These are phyloP conservation scores for Ditylenchus weischeri DNA, from an alignment of 2,888 invertebrate species.

Conservation along the genomic window DNA sequence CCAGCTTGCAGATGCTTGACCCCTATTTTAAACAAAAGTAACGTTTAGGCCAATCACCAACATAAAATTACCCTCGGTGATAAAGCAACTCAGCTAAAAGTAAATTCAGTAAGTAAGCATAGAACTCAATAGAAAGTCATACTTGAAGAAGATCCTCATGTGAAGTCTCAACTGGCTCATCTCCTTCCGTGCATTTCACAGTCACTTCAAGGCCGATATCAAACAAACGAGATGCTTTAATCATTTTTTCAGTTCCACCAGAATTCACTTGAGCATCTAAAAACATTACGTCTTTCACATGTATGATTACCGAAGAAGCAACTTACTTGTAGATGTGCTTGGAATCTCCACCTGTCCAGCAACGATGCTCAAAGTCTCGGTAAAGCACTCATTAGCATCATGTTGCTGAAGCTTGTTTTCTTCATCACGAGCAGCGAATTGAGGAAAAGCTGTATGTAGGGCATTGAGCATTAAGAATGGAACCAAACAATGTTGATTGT, in stretches of 20 bases:
- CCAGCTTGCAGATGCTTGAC: conserved; percentile 94
- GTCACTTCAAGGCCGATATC: too few species aligned
- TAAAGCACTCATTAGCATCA: conserved; percentile 98
- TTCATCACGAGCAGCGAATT: conserved; percentile 83
- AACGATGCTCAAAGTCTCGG: conserved; percentile 71
- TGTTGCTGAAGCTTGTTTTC: conserved; percentile 81
- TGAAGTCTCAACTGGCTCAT: conserved; percentile 73
- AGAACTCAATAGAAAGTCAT: too few species aligned
- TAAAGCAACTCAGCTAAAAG: too few species aligned
- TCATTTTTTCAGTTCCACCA: too few species aligned
- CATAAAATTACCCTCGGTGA: too few species aligned
- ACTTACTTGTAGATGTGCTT: too few species aligned
- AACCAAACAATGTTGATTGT: background rate
- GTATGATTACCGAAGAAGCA: too few species aligned
- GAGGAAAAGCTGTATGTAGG: conserved; percentile 78
- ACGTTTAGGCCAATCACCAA: too few species aligned
- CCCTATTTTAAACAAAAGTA: conserved; percentile 16
- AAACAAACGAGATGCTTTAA: too few species aligned
- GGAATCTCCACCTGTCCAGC: conserved; percentile 18
- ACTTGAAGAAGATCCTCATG: conserved; percentile 76
- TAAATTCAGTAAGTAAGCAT: too few species aligned
- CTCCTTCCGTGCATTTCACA: conserved; percentile 62
- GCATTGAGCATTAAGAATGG: conserved; percentile 11
- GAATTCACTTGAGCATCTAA: too few species aligned
- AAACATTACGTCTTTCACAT: too few species aligned